Percentiles rank a stretch among this genome's conserved stretches.
Conservation (phyloP, 2,888 invertebrate genomes). For the Ophioninae sp. region DNA sequence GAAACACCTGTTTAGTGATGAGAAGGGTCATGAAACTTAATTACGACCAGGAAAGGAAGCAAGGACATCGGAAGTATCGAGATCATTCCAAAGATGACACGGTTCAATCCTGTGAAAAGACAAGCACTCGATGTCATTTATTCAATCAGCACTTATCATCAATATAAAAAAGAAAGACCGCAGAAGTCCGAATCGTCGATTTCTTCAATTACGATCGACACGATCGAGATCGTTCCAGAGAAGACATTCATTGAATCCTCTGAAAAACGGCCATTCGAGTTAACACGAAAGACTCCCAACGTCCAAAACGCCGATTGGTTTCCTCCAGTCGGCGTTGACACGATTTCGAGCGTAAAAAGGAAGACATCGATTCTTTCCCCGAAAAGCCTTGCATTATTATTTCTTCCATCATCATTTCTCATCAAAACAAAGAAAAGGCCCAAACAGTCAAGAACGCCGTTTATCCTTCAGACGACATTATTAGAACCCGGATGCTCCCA, state of each 20-base stretch:
- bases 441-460: neutral
- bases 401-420: neutral
- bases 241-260: too few species aligned
- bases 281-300: too few species aligned
- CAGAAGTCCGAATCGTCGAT: neutral
- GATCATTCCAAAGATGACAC: too few species aligned
- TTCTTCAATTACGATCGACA: neutral
- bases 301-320: too few species aligned
- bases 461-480: neutral
- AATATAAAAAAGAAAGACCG: neutral
- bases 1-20: neutral
- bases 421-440: neutral
- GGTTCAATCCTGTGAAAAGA: too few species aligned
- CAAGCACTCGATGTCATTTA: neutral
- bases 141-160: neutral
- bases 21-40: too few species aligned
- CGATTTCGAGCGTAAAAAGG: too few species aligned
- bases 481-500: too few species aligned
- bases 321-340: too few species aligned
- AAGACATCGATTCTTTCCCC: neutral
- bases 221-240: neutral
- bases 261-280: too few species aligned
- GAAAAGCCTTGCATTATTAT: neutral
- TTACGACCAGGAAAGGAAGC: too few species aligned
- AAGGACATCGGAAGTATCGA: too few species aligned